Evolutionary conservation across 1,140 invertebrate species (phyloP).

Genomic region (Drosophila guanche): DNA sequence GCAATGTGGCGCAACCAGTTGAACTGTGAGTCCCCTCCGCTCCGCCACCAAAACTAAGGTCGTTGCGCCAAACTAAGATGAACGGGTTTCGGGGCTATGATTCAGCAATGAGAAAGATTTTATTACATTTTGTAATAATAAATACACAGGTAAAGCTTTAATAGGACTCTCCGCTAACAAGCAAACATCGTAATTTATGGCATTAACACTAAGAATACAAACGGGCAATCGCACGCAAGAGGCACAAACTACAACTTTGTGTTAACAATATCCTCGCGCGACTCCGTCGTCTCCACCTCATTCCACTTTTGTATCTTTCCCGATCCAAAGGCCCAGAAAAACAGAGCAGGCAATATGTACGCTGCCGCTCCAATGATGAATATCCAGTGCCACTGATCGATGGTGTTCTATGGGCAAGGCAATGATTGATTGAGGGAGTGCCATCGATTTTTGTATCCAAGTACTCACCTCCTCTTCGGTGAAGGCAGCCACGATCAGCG

Average conservation of each 20-base stretch:
- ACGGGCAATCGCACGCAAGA: constrained; percentile 41
- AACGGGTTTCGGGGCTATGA: constrained; percentile 34
- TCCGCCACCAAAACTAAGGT: constrained; percentile 27
- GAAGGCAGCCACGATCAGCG: constrained; percentile 88
- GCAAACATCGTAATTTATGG: constrained; percentile 54
- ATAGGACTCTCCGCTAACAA: constrained; percentile 65
- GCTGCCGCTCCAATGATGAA: constrained; percentile 90
- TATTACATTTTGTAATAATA: constrained; percentile 49
- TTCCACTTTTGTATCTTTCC: constrained; percentile 88
- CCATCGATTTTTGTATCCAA: no score
- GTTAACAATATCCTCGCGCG: constrained; percentile 71
- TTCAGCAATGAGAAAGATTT: constrained; percentile 6
- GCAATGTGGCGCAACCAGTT: constrained; percentile 56
- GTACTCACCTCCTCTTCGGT: constrained; percentile 86
- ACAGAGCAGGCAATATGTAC: constrained; percentile 87
- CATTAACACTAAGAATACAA: constrained; percentile 65
- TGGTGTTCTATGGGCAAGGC: constrained; percentile 86
- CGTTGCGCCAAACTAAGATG: constrained; percentile 31
- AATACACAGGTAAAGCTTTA: constrained; percentile 72
- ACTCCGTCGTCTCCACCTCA: constrained; percentile 71
- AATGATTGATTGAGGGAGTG: neutral
- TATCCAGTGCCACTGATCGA: constrained; percentile 90
- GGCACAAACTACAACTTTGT: constrained; percentile 78
- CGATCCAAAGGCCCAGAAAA: constrained; percentile 88
- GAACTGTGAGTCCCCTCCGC: constrained; percentile 15